Percentiles rank a stretch among this genome's conserved stretches.
Evolutionary conservation across 2,888 invertebrate genomes (phyloP).

Genomic region (Hymenopus coronatus): DNA sequence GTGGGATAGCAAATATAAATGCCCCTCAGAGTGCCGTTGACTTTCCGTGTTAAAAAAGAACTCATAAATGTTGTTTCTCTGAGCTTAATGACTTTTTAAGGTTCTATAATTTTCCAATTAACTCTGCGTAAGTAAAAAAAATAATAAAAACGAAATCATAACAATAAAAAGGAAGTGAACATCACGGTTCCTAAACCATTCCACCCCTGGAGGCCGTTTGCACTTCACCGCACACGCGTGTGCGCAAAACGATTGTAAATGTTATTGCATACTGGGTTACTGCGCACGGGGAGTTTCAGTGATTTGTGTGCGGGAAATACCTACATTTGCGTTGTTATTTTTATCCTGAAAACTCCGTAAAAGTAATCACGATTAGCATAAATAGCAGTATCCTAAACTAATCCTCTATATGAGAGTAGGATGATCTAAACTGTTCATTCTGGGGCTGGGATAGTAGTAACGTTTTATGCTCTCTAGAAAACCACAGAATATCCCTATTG

Average conservation of each 20-base stretch:
- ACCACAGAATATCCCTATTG: too few relatives aligned
- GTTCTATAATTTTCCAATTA: slow-evolving; percentile 34
- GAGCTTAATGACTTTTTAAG: slow-evolving; percentile 34
- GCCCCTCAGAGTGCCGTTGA: slow-evolving; percentile 19
- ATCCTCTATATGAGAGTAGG: too few relatives aligned
- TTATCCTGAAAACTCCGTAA: too few relatives aligned
- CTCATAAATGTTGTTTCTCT: slow-evolving; percentile 32
- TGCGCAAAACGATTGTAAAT: not conserved
- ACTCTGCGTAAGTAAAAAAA: slow-evolving; percentile 24
- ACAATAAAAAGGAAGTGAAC: not conserved
- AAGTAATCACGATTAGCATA: too few relatives aligned
- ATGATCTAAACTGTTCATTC: too few relatives aligned
- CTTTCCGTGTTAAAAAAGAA: slow-evolving; percentile 15
- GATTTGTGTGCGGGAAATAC: not conserved
- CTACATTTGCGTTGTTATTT: too few relatives aligned
- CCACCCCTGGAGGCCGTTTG: not conserved
- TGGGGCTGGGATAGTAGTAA: too few relatives aligned
- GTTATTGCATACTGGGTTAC: not conserved
- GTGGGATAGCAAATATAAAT: slow-evolving; percentile 13
- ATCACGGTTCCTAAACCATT: not conserved
- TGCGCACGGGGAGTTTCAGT: not conserved
- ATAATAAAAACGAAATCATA: not conserved
- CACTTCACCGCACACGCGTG: not conserved
- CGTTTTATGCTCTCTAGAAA: too few relatives aligned
- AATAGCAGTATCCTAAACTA: too few relatives aligned